Evolutionary conservation across 2,113 vertebrate genomes (phyloP).

Genomic region (Paramormyrops kingsleyae): DNA sequence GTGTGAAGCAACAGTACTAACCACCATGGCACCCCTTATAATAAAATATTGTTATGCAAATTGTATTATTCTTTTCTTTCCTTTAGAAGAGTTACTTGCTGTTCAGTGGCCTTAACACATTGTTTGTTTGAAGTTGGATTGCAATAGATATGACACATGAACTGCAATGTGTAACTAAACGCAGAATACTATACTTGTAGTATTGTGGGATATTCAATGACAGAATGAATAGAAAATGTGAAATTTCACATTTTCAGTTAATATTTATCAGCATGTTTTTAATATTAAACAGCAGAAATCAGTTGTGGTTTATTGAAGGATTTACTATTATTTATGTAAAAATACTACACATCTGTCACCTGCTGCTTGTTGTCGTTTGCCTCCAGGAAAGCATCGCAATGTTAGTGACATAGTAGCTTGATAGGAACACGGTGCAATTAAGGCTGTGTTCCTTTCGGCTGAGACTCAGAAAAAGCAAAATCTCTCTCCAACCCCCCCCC

Average conservation of each 20-base stretch:
- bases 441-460: not conserved
- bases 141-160: not conserved
- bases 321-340: not conserved
- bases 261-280: not conserved
- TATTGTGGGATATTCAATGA: not conserved
- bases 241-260: not conserved
- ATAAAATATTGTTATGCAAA: not conserved
- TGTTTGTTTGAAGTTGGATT: not conserved
- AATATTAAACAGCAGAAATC: not conserved
- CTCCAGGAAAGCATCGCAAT: not conserved
- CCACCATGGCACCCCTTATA: no score
- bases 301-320: not conserved
- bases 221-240: not conserved
- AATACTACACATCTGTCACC: not conserved
- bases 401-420: slow-evolving; percentile 1
- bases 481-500: not conserved
- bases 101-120: not conserved
- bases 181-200: not conserved
- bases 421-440: slow-evolving; percentile 24
- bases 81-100: not conserved
- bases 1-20: no score
- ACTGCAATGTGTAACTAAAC: not conserved
- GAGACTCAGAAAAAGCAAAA: not conserved
- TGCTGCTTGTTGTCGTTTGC: not conserved
- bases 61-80: not conserved